These are phyloP conservation scores for Odontesthes bonariensis DNA, from an alignment of 2,113 vertebrate genomes.

Conservation along the genomic window DNA sequence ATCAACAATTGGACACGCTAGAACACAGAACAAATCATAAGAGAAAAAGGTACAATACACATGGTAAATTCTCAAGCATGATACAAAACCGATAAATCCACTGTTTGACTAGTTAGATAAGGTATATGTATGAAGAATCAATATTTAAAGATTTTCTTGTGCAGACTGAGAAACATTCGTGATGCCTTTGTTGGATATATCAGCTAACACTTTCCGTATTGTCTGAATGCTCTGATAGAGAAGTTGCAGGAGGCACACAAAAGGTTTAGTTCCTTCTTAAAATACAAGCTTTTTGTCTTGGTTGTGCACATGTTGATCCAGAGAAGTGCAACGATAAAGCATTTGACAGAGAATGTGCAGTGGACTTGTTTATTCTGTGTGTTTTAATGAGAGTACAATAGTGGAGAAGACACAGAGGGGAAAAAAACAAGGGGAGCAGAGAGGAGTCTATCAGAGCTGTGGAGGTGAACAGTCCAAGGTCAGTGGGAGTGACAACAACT, in stretches of 20 bases:
- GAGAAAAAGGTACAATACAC: too few species aligned
- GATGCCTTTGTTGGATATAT: constrained; percentile 51
- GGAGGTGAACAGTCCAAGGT: constrained; percentile 59
- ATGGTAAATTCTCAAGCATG: too few species aligned
- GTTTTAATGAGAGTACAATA: neutral
- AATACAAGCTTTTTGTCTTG: neutral
- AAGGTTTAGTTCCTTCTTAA: neutral
- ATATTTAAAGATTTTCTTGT: constrained; percentile 46
- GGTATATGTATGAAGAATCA: constrained; percentile 12
- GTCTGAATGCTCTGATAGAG: constrained; percentile 16
- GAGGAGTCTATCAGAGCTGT: constrained; percentile 1
- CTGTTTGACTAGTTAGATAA: constrained; percentile 48
- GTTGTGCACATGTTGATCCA: neutral
- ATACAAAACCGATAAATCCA: neutral
- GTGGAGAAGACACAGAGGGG: neutral
- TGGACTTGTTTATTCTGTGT: constrained; percentile 1
- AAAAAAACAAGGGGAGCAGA: neutral
- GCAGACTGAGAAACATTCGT: constrained; percentile 48
- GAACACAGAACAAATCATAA: too few species aligned
- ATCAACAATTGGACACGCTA: too few species aligned
- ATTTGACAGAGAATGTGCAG: neutral
- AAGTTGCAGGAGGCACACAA: constrained; percentile 15
- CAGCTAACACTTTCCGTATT: constrained; percentile 41
- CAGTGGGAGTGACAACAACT: constrained; percentile 56
- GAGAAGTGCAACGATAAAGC: neutral